Base-by-base conservation (phyloP, 2,113 vertebrate genomes). In the Pycnonotus jocosus region DNA sequence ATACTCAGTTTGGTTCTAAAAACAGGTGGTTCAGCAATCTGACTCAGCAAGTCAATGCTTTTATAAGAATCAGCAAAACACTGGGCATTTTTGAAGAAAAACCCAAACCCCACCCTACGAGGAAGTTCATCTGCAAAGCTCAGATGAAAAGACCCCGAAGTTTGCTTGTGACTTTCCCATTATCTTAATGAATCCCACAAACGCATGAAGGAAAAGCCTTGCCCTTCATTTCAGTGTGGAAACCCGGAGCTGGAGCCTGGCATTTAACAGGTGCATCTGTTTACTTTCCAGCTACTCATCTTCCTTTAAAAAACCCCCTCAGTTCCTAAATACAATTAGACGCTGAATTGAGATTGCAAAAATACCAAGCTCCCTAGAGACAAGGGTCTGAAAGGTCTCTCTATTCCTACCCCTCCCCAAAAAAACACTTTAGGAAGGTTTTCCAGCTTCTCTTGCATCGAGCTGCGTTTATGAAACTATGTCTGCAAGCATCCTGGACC, bases 251-350 rank as follows among this genome's bases (percentile, higher is more conserved):
- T 62, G 74, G 58, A 86, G 28, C 44, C 48, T 84, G 85, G 76
- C 80, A 95, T 74, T 88, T 83, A 96, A 90, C 89, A 96, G 92
- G 91, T 94, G 78, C 89, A 56, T 74, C 65, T 86, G 64, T 83
- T 96, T 91, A 92, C 86, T 91, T 93, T 13, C 85, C 70, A 89
- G 70, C 65, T 81, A 81, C 74, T 74, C 30, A 2, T 71, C 83
- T 47, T 60, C 68, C 58, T n/a, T 50, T 14, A 66, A 70, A 16
- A 66, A 70, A 80, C 3, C 38, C 72, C 42, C 70, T 44, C 86
- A 6, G 10, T 14, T 14, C 11, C 4, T 64, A 44, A 60, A 72
- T 10, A 30, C 45, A 79, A 42, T 45, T 33, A 53, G 7, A 37
- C 28, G 47, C 57, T 44, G 50, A 77, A 86, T 38, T 37, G 27